These are phyloP conservation scores for Synergus gifuensis DNA, from an alignment of 2,888 invertebrate species.

Conservation along the genomic window DNA sequence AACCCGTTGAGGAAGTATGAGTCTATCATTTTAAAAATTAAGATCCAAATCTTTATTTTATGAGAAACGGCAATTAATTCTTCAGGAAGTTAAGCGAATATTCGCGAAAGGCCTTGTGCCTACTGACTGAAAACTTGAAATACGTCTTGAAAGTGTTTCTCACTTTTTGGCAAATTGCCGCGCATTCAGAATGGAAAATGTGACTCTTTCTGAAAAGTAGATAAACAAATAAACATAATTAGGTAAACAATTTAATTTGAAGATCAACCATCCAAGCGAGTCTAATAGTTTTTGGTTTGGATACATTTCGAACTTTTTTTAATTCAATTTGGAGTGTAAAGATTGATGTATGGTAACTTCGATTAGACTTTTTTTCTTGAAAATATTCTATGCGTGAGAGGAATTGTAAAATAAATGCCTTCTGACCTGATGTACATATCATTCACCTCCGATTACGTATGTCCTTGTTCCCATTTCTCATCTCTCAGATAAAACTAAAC, in stretches of 20 bases:
- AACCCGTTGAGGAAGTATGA: not conserved
- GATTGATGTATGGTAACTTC: too few species aligned
- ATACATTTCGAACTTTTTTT: too few species aligned
- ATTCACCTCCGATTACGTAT: conserved; percentile 8
- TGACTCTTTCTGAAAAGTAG: not conserved
- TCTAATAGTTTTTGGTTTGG: too few species aligned
- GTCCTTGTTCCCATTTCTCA: conserved; percentile 25
- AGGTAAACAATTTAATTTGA: too few species aligned
- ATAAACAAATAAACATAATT: too few species aligned
- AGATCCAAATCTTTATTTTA: not conserved
- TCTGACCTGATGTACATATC: conserved; percentile 13
- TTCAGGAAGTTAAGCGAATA: not conserved
- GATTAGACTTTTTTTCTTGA: not conserved
- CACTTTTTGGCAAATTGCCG: conserved; percentile 15
- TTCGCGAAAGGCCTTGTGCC: not conserved
- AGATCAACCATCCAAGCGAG: too few species aligned
- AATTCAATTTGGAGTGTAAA: too few species aligned
- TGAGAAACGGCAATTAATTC: not conserved
- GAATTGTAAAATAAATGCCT: not conserved
- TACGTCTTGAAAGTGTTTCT: not conserved
- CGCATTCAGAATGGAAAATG: conserved; percentile 3
- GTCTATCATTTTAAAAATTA: not conserved
- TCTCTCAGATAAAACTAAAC: conserved; percentile 6
- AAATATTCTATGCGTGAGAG: not conserved
- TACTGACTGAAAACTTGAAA: conserved; percentile 10